Percentiles rank a stretch among this genome's conserved stretches.
Evolutionary conservation across 2,888 invertebrate species (phyloP).

Genomic region (Anarsia innoxiella): DNA sequence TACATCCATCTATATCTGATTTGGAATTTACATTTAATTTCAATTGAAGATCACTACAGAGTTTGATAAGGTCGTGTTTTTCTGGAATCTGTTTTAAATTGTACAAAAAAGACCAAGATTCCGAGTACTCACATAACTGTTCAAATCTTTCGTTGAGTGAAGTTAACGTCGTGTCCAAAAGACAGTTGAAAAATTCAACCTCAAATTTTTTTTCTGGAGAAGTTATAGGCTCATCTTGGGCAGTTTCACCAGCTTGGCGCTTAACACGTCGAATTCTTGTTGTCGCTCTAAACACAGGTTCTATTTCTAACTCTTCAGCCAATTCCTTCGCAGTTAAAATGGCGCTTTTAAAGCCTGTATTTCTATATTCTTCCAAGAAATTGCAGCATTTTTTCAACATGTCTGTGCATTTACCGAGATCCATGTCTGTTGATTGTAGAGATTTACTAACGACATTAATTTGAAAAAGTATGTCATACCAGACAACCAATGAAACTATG

Average conservation of each 20-base stretch:
- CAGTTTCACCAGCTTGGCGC: conserved; percentile 28
- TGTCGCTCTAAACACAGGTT: conserved; percentile 26
- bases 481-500: conserved; percentile 29
- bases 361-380: conserved; percentile 17
- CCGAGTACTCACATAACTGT: conserved; percentile 22
- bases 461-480: conserved; percentile 29
- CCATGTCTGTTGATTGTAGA: conserved; percentile 17
- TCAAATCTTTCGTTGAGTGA: conserved; percentile 22
- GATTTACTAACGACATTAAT: conserved; percentile 19
- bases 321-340: conserved; percentile 21
- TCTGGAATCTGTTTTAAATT: conserved; percentile 22
- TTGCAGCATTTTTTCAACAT: conserved; percentile 29
- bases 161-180: conserved; percentile 20
- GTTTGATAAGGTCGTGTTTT: conserved; percentile 17
- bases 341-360: conserved; percentile 9
- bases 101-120: conserved; percentile 21
- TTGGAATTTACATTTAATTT: conserved; percentile 16
- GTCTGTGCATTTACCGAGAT: conserved; percentile 18
- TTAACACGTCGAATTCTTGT: conserved; percentile 25
- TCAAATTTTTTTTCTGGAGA: conserved; percentile 19
- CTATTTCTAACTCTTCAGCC: conserved; percentile 26
- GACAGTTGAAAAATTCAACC: conserved; percentile 21
- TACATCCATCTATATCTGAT: conserved; percentile 15
- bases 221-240: conserved; percentile 24
- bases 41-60: conserved; percentile 23